A percentile compares a stretch with the other conserved stretches of the same genome.
Conservation (phyloP, 2,888 invertebrate species). For the Callosobruchus maculatus region DNA sequence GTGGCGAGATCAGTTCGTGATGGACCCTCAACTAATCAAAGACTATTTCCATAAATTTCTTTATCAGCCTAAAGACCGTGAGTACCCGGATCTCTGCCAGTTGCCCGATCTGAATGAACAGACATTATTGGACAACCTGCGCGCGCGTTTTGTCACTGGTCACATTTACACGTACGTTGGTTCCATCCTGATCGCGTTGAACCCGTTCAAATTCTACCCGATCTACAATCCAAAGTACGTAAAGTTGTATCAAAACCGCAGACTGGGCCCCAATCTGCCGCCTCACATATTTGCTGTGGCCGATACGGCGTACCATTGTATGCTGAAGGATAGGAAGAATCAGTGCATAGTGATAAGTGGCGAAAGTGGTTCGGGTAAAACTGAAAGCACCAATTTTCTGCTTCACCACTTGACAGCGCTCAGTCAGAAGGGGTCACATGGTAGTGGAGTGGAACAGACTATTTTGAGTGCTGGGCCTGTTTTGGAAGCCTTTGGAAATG, state of each 20-base stretch:
- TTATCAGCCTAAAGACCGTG: constrained; percentile 87
- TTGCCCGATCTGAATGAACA: constrained; percentile 92
- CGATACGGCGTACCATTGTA: constrained; percentile 90
- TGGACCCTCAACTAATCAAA: constrained; percentile 88
- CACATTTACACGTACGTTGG: constrained; percentile 97
- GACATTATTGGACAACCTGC: constrained; percentile 85
- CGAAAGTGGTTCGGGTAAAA: constrained; percentile 94
- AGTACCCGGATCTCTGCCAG: constrained; percentile 94
- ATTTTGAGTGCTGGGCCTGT: constrained; percentile 95
- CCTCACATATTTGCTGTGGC: constrained; percentile 97
- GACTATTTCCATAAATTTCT: constrained; percentile 89
- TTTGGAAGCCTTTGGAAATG: constrained; percentile 97
- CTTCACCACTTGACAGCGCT: constrained; percentile 92
- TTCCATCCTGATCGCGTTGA: constrained; percentile 91
- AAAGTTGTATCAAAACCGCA: constrained; percentile 88
- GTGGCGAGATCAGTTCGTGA: constrained; percentile 84
- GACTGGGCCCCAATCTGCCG: constrained; percentile 86
- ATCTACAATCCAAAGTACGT: constrained; percentile 98
- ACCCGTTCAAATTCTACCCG: constrained; percentile 92
- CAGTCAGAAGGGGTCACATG: constrained; percentile 90
- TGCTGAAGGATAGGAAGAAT: constrained; percentile 86
- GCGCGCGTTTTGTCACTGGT: constrained; percentile 82
- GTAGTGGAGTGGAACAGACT: constrained; percentile 95
- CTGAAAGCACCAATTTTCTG: constrained; percentile 93
- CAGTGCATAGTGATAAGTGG: constrained; percentile 95